A percentile compares a stretch with the other conserved stretches of the same genome.
Evolutionary conservation across 1,140 invertebrate genomes (phyloP).

Genomic region (Meloidogyne exigua): DNA sequence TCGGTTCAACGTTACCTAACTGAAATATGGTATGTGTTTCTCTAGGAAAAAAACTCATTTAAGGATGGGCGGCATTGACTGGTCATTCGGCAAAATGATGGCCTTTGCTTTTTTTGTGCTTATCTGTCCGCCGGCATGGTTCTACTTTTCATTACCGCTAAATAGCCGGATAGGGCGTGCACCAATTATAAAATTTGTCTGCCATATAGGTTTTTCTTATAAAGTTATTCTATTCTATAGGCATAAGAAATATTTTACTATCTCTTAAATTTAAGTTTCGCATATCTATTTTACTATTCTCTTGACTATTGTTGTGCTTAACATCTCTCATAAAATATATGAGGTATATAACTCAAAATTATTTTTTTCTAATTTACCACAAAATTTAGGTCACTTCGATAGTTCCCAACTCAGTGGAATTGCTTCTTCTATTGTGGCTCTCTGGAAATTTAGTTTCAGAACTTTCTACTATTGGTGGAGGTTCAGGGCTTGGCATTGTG

Average conservation of each 20-base stretch:
- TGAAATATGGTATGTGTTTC: constrained; percentile 73
- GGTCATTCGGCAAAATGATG: constrained; percentile 90
- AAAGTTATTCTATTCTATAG: constrained; percentile 8
- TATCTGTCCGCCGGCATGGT: constrained; percentile 89
- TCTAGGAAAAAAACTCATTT: not conserved
- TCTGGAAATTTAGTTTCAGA: constrained; percentile 91
- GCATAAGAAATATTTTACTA: constrained; percentile 87
- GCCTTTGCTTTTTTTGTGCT: constrained; percentile 85
- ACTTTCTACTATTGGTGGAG: constrained; percentile 90
- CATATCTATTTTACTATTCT: constrained; percentile 84
- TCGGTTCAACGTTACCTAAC: constrained; percentile 71
- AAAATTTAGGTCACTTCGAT: constrained; percentile 70
- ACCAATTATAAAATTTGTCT: constrained; percentile 19
- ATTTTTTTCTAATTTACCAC: not conserved
- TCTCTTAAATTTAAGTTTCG: constrained; percentile 98
- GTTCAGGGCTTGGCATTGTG: constrained; percentile 78
- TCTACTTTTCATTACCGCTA: constrained; percentile 88
- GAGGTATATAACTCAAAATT: constrained; percentile 17
- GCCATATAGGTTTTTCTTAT: constrained; percentile 41
- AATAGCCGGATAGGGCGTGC: constrained; percentile 81
- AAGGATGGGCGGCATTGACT: constrained; percentile 86
- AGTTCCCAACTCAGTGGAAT: constrained; percentile 83
- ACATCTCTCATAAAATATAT: constrained; percentile 59
- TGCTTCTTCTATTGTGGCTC: constrained; percentile 89
- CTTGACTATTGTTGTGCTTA: constrained; percentile 69